These are phyloP conservation scores for Zenarchopterus dispar DNA, from an alignment of 2,797 vertebrate genomes.

Conservation along the genomic window DNA sequence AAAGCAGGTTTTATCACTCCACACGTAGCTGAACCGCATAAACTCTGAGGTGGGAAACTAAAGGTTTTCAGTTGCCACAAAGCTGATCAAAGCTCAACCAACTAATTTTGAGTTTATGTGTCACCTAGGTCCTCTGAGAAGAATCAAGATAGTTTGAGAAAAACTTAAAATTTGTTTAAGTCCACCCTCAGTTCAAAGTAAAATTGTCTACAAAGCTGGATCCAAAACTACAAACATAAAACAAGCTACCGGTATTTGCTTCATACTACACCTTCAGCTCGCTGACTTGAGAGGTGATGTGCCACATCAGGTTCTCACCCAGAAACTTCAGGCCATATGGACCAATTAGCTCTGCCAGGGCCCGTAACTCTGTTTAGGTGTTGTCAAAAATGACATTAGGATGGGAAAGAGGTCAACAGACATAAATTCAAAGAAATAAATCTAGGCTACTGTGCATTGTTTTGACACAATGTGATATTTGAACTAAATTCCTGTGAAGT, in stretches of 20 bases:
- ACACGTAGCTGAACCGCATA: neutral
- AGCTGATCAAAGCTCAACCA: conserved; percentile 8
- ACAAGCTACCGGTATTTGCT: neutral
- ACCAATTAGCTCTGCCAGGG: conserved; percentile 90
- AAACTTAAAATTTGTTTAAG: too few relatives aligned
- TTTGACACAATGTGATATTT: neutral
- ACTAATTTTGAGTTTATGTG: neutral
- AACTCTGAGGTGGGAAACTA: neutral
- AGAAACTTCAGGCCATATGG: conserved; percentile 93
- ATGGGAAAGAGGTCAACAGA: conserved; percentile 8
- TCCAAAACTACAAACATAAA: neutral
- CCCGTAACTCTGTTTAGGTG: conserved; percentile 83
- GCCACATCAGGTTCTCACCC: conserved; percentile 95
- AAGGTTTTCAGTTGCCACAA: conserved; percentile 3
- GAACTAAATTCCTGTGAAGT: neutral
- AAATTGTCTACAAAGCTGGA: too few relatives aligned
- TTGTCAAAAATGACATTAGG: neutral
- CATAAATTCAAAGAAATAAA: neutral
- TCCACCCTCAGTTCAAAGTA: too few relatives aligned
- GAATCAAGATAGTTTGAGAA: too few relatives aligned
- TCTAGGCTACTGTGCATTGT: neutral
- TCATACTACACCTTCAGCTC: conserved; percentile 90
- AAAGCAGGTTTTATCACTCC: neutral
- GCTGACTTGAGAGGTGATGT: conserved; percentile 92
- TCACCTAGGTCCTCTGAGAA: too few relatives aligned